phyloP scores from a whole-genome alignment of 2,797 vertebrate genomes.

The Hemitrygon akajei region DNA sequence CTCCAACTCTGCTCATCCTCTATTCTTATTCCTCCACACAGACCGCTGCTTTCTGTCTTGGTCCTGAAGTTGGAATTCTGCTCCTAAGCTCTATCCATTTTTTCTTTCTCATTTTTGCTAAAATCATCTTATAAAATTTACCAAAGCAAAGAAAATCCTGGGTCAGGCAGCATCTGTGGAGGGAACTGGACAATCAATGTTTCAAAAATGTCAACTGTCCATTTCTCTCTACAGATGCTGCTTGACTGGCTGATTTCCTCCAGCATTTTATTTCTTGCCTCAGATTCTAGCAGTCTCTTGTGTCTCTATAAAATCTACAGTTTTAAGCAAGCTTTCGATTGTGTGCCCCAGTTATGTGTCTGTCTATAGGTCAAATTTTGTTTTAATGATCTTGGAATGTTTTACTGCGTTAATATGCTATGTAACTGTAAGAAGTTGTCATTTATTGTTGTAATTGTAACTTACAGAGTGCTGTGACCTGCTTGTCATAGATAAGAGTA shows the following conservation, averaged over 20 bases:
- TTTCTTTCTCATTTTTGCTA: too few relatives aligned
- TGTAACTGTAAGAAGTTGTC: not conserved
- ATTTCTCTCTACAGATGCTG: too few relatives aligned
- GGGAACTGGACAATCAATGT: too few relatives aligned
- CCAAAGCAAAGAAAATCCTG: too few relatives aligned
- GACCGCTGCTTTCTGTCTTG: too few relatives aligned
- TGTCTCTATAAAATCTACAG: not conserved
- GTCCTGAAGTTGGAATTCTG: not conserved
- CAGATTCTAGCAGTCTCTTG: too few relatives aligned
- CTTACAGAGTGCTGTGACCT: not conserved
- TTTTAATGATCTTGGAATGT: not conserved
- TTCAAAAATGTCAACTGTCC: too few relatives aligned
- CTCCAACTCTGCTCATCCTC: not conserved
- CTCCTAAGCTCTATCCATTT: not conserved
- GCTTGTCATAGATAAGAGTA: not conserved
- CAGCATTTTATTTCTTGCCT: too few relatives aligned
- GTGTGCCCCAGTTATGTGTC: not conserved
- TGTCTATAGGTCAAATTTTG: not conserved
- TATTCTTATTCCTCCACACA: not conserved
- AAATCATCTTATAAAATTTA: too few relatives aligned
- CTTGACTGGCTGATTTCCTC: too few relatives aligned
- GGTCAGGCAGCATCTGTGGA: too few relatives aligned
- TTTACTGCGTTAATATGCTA: not conserved
- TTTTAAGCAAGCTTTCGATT: not conserved
- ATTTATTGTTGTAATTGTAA: not conserved